phyloP scores from a whole-genome alignment of 1,140 invertebrate genomes.

The Periplaneta americana region DNA sequence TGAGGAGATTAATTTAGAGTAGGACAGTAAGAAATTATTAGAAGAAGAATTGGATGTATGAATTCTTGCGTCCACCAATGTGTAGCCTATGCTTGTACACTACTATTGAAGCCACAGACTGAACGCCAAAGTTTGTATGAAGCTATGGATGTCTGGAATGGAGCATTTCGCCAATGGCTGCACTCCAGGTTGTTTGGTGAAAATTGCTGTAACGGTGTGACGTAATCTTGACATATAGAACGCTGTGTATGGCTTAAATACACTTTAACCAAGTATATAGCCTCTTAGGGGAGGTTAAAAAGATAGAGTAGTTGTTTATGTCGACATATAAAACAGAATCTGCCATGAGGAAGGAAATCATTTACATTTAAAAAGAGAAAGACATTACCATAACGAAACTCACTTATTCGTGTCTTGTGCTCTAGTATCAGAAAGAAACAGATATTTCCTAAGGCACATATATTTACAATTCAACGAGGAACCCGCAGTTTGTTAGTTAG shows the following conservation, averaged over 20 bases:
- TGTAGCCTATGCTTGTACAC: too few species aligned
- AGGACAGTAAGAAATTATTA: too few species aligned
- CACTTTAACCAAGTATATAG: not conserved
- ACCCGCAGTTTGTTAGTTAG: not conserved
- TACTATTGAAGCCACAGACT: too few species aligned
- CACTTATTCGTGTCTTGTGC: not conserved
- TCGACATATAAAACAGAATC: not conserved
- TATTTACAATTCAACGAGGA: not conserved
- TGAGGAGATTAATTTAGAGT: too few species aligned
- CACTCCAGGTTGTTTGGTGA: too few species aligned
- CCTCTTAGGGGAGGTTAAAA: not conserved
- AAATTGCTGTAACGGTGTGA: too few species aligned
- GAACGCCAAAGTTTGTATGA: too few species aligned
- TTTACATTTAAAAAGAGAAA: not conserved
- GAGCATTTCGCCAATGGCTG: too few species aligned
- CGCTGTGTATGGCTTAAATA: not conserved
- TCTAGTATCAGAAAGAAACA: not conserved
- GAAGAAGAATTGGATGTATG: too few species aligned
- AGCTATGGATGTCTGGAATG: too few species aligned
- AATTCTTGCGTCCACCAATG: too few species aligned
- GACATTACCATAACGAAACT: not conserved
- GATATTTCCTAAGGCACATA: not conserved
- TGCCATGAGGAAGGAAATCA: not conserved
- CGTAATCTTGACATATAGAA: too few species aligned
- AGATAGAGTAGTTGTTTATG: not conserved